Evolutionary conservation across 2,113 vertebrate species (phyloP).

Genomic region (Halcyon malimbica): DNA sequence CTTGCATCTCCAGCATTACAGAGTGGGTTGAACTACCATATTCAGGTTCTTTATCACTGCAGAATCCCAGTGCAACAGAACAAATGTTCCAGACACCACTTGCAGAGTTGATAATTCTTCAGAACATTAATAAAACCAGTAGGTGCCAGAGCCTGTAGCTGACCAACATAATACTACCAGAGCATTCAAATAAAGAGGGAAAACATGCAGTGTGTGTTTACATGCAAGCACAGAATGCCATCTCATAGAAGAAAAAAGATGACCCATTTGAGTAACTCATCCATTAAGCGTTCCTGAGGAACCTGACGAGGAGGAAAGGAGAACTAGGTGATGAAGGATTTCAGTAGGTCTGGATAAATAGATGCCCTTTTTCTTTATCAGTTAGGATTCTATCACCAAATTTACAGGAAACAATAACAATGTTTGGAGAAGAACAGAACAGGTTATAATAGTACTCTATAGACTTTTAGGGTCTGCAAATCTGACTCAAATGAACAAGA

Average conservation of each 20-base stretch:
- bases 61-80: neutral
- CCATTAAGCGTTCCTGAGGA: neutral
- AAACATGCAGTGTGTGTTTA: neutral
- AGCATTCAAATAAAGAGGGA: neutral
- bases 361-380: neutral
- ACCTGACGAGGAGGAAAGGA: neutral
- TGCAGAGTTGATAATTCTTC: neutral
- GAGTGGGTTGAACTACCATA: neutral
- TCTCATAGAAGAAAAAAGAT: neutral
- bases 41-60: neutral
- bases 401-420: neutral
- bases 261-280: neutral
- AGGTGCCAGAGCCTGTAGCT: neutral
- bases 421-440: neutral
- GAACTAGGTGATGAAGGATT: constrained; percentile 19
- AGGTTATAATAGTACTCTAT: neutral
- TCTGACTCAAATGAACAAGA: neutral
- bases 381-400: neutral
- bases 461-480: neutral
- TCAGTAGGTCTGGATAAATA: neutral
- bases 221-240: neutral
- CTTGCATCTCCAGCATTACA: neutral
- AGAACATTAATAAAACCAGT: neutral
- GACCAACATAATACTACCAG: fast-evolving
- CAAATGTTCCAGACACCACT: neutral